Evolutionary conservation across 2,113 vertebrate genomes (phyloP).

Genomic region (Paradisaea rubra): DNA sequence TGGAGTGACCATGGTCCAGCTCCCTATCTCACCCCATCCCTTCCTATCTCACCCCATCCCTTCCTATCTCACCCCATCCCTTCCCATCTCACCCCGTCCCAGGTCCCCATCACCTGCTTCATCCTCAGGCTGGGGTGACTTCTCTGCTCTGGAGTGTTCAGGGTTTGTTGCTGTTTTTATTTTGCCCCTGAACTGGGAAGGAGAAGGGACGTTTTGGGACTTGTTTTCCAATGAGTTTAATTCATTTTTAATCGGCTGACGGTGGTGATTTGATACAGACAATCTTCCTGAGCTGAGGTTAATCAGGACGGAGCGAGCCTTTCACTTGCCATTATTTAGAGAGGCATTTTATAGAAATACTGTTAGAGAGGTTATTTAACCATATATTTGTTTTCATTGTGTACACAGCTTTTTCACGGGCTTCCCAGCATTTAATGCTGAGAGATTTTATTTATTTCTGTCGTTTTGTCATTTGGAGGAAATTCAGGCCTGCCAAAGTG

Average conservation of each 20-base stretch:
- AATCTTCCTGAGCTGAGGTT: conserved; percentile 66
- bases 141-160: not conserved
- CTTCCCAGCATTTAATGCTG: conserved; percentile 14
- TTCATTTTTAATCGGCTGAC: conserved; percentile 74
- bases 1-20: not conserved
- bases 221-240: conserved; percentile 61
- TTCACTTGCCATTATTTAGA: conserved; percentile 69
- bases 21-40: not conserved
- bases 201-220: not conserved
- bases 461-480: conserved; percentile 30
- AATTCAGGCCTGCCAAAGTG: conserved; percentile 33
- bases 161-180: not conserved
- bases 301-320: conserved; percentile 65
- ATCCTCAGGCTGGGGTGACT: not conserved
- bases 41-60: not conserved
- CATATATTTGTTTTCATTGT: conserved; percentile 71
- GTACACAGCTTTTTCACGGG: conserved; percentile 56
- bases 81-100: not conserved
- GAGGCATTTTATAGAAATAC: conserved; percentile 68
- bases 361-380: conserved; percentile 71
- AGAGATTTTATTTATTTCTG: conserved; percentile 57
- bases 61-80: too few species aligned
- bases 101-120: not conserved
- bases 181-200: not conserved
- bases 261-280: conserved; percentile 68